Evolutionary conservation across 2,113 vertebrate genomes (phyloP).

Genomic region (Eublepharis macularius): DNA sequence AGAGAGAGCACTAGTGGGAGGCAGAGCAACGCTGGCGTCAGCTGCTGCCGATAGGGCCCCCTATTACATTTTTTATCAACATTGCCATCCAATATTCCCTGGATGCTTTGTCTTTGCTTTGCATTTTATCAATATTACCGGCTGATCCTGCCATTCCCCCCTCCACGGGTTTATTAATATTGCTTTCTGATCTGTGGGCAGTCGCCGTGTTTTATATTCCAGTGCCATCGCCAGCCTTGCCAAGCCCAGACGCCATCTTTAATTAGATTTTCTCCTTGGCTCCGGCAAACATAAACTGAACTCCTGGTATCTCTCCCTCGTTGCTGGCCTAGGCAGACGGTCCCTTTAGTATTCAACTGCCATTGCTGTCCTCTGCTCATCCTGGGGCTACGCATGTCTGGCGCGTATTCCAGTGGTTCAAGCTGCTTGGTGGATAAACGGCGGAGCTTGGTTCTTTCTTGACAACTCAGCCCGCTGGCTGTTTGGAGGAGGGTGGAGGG

Average conservation of each 20-base stretch:
- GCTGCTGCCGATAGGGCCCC: neutral
- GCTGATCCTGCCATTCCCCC: conserved; percentile 60
- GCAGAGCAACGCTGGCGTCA: neutral
- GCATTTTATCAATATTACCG: conserved; percentile 77
- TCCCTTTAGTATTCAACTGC: conserved; percentile 46
- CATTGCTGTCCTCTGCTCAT: neutral
- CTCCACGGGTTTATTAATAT: conserved; percentile 77
- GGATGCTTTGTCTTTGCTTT: conserved; percentile 74
- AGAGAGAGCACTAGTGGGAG: neutral
- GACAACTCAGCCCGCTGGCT: neutral
- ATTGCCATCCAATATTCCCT: conserved; percentile 62
- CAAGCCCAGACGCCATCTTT: conserved; percentile 76
- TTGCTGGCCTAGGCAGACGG: conserved; percentile 33
- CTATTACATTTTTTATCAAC: conserved; percentile 56
- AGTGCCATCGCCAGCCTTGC: conserved; percentile 70
- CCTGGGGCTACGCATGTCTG: neutral
- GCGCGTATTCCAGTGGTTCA: neutral
- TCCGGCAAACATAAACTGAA: conserved; percentile 76
- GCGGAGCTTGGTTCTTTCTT: neutral
- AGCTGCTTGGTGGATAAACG: neutral
- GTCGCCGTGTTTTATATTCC: conserved; percentile 74
- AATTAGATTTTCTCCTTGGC: conserved; percentile 80
- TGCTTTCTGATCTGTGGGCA: conserved; percentile 79
- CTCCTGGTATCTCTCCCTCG: conserved; percentile 57
- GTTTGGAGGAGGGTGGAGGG: neutral